Percentiles rank a stretch among this genome's conserved stretches.
These are phyloP conservation scores for Cynocephalus volans DNA, from an alignment of 2,113 vertebrate genomes.

Conservation along the genomic window DNA sequence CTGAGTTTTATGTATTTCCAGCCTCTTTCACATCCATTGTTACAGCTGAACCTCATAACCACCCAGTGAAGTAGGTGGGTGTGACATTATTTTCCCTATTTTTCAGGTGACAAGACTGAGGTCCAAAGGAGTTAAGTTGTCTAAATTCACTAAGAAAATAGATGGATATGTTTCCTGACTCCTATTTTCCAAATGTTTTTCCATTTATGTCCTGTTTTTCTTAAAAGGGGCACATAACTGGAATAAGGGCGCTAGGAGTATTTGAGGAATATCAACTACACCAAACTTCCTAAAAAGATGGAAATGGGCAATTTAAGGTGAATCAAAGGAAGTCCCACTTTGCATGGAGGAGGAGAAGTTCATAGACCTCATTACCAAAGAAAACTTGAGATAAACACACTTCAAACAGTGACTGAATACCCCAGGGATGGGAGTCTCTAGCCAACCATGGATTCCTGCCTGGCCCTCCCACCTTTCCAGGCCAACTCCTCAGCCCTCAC, in stretches of 20 bases:
- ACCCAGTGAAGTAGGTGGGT: background rate
- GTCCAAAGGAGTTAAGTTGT: background rate
- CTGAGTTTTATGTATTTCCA: background rate
- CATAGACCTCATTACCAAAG: background rate
- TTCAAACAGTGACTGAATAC: background rate
- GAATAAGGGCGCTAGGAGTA: background rate
- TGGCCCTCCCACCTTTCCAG: background rate
- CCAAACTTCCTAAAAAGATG: background rate
- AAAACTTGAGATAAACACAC: background rate
- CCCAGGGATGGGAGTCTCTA: background rate
- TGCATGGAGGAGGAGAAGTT: background rate
- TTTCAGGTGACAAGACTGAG: constrained; percentile 12
- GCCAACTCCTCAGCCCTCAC: background rate
- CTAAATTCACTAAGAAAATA: background rate
- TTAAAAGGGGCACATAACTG: background rate
- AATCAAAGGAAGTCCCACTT: background rate
- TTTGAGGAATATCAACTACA: background rate
- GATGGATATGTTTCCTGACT: background rate
- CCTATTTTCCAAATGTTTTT: constrained; percentile 26
- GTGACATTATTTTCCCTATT: background rate
- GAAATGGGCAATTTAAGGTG: background rate
- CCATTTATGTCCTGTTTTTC: background rate
- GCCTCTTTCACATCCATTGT: background rate
- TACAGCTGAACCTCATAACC: background rate
- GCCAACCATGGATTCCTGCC: background rate